A percentile compares a stretch with the other conserved stretches of the same genome.
phyloP scores from a whole-genome alignment of 2,888 invertebrate species.

The Brachypalpus laphriformis region DNA sequence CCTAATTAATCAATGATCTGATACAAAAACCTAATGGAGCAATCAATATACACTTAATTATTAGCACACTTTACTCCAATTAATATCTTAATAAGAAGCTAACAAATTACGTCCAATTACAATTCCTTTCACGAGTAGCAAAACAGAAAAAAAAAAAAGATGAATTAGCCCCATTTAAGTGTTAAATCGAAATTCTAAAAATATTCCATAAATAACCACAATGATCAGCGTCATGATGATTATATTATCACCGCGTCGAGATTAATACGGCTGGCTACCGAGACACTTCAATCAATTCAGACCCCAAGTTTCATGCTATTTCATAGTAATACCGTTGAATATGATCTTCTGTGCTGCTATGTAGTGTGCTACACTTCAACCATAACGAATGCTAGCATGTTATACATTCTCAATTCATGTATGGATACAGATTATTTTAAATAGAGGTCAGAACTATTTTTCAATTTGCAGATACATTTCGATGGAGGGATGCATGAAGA shows the following conservation, averaged over 20 bases:
- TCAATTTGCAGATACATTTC: conserved; percentile 58
- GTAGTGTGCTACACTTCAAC: neutral
- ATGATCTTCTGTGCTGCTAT: conserved; percentile 25
- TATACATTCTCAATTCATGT: conserved; percentile 25
- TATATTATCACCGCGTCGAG: conserved; percentile 33
- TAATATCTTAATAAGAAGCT: neutral
- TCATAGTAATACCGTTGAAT: neutral
- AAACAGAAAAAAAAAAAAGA: neutral
- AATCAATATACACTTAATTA: neutral
- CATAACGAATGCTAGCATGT: neutral
- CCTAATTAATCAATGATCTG: too few species aligned
- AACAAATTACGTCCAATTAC: conserved; percentile 33
- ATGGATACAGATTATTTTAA: conserved; percentile 55
- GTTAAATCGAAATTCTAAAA: conserved; percentile 19
- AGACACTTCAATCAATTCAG: conserved; percentile 58
- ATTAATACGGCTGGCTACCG: conserved; percentile 39
- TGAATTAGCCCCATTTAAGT: conserved; percentile 14
- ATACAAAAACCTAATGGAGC: too few species aligned
- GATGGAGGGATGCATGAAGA: too few species aligned
- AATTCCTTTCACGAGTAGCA: neutral
- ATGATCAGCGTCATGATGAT: conserved; percentile 28
- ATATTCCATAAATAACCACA: conserved; percentile 17
- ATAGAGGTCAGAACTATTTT: conserved; percentile 72
- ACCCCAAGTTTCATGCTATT: conserved; percentile 8
- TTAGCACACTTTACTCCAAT: conserved; percentile 11